These are phyloP conservation scores for Zeugodacus cucurbitae DNA, from an alignment of 1,140 invertebrate genomes.

Conservation along the genomic window DNA sequence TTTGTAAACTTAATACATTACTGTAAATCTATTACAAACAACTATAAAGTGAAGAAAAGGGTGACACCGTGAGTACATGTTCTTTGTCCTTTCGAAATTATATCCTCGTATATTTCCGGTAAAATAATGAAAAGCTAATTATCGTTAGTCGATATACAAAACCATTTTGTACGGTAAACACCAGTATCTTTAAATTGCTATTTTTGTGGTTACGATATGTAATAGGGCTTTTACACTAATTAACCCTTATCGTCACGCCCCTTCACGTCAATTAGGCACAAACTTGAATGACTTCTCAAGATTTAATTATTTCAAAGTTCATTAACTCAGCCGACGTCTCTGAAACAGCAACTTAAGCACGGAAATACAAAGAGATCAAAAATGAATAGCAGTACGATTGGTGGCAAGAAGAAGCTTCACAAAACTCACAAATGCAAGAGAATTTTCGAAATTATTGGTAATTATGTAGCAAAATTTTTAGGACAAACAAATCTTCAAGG, in stretches of 20 bases:
- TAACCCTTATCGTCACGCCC: background rate
- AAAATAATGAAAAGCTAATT: too few relatives aligned
- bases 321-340: background rate
- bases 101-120: too few relatives aligned
- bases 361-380: background rate
- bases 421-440: background rate
- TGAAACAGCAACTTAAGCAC: background rate
- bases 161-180: too few relatives aligned
- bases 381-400: background rate
- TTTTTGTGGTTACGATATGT: too few relatives aligned
- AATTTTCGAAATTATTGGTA: background rate
- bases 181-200: too few relatives aligned
- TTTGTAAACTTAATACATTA: too few relatives aligned
- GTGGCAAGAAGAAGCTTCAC: background rate
- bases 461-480: constrained; percentile 67
- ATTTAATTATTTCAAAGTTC: background rate
- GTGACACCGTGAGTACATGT: too few relatives aligned
- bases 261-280: background rate
- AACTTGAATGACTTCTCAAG: background rate
- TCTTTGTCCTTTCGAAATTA: too few relatives aligned
- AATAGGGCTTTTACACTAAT: background rate
- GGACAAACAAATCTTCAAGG: constrained; percentile 75
- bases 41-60: too few relatives aligned
- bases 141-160: too few relatives aligned
- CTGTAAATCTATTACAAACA: too few relatives aligned